phyloP scores from a whole-genome alignment of 2,888 invertebrate genomes.

The Cyaniris semiargus region DNA sequence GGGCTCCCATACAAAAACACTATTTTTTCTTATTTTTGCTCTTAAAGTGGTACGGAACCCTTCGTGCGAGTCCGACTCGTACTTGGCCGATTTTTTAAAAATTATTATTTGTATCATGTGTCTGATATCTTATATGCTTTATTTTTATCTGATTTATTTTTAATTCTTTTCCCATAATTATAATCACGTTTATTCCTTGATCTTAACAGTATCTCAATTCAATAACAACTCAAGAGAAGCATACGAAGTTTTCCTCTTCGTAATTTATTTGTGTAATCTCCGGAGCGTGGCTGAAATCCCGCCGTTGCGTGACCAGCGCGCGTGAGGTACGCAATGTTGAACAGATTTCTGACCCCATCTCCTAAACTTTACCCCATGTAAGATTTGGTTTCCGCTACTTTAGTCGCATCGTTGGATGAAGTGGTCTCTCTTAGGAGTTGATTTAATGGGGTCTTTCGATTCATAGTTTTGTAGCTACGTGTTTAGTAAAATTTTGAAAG shows the following conservation, averaged over 20 bases:
- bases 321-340: constrained; percentile 29
- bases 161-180: neutral
- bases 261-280: constrained; percentile 27
- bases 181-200: too few species aligned
- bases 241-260: constrained; percentile 11
- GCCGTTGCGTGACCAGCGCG: constrained; percentile 31
- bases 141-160: neutral
- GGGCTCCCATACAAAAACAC: too few species aligned
- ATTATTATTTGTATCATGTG: neutral
- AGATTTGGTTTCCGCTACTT: constrained; percentile 30
- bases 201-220: neutral
- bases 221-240: neutral
- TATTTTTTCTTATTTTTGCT: too few species aligned
- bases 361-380: constrained; percentile 25
- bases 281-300: constrained; percentile 31
- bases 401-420: constrained; percentile 20
- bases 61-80: too few species aligned
- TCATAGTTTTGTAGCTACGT: neutral
- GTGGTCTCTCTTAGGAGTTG: constrained; percentile 5
- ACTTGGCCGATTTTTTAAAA: too few species aligned
- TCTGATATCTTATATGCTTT: neutral
- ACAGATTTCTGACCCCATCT: constrained; percentile 31
- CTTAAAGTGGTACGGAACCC: too few species aligned
- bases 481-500: neutral
- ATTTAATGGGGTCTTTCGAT: neutral